Evolutionary conservation across 2,113 vertebrate genomes (phyloP).

Genomic region (Lophius piscatorius): DNA sequence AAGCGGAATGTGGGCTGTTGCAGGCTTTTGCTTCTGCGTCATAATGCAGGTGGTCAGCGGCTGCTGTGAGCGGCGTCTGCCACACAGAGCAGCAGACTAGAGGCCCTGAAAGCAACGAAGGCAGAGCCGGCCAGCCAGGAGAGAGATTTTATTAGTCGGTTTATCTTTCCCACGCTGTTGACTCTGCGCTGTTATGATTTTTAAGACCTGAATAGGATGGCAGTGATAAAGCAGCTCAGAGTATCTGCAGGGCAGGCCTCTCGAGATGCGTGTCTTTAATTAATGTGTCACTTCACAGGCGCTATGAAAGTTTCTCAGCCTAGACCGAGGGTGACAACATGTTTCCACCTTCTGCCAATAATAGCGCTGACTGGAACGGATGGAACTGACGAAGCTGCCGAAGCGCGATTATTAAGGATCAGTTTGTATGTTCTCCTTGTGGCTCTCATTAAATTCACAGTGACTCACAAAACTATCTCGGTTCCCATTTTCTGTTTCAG

Average conservation of each 20-base stretch:
- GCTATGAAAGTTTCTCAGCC: constrained; percentile 16
- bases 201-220: constrained; percentile 28
- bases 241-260: constrained; percentile 25
- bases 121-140: constrained; percentile 43
- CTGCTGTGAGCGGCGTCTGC: constrained; percentile 42
- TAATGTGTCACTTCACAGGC: constrained; percentile 31
- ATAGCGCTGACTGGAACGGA: constrained; percentile 23
- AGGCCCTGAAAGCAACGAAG: constrained; percentile 36
- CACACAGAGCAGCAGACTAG: constrained; percentile 52
- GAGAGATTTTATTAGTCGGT: constrained; percentile 54
- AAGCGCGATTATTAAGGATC: constrained; percentile 26
- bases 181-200: constrained; percentile 45
- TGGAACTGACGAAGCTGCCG: constrained; percentile 40
- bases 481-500: constrained; percentile 37
- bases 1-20: not conserved
- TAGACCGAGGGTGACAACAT: not conserved
- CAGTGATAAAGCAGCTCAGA: constrained; percentile 20
- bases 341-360: constrained; percentile 17
- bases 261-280: constrained; percentile 52
- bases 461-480: constrained; percentile 44
- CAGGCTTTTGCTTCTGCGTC: constrained; percentile 49
- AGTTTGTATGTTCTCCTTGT: constrained; percentile 23
- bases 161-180: constrained; percentile 56
- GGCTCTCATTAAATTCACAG: constrained; percentile 13
- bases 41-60: constrained; percentile 45